Base-by-base conservation (phyloP, 2,113 vertebrate species). In the Pyrgilauda ruficollis region DNA sequence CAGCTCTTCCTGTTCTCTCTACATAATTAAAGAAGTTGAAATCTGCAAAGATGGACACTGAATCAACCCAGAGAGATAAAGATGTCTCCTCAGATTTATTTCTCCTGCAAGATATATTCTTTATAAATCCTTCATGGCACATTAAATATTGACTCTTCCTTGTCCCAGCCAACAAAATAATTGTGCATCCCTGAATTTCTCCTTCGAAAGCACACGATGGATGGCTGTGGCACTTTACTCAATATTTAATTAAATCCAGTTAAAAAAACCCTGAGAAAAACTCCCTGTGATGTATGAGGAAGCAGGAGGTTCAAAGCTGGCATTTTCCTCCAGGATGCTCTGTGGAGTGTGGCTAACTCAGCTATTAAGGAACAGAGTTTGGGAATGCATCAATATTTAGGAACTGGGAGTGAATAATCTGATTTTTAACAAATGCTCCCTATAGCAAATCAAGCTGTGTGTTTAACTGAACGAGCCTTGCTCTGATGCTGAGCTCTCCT, bases 121-220 rank as follows among this genome's bases (percentile, higher is more conserved):
- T 91, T 94, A 91, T 94, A 94, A 95, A 94, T 95, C 94, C 91
- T 94, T 95, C 94, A 89, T 88, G 81, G 83, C 85, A 49, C 85
- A 92, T 97, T 96, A 97, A 97, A 97, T 95, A 96, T 94, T 94
- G 93, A 94, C 92, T 95, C 77, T 89, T 83, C 55, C 90, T 91
- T 94, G 86, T 94, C 88, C 78, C 62, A 4, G 62, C 10, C 53
- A 92, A 44, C 69, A 84, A 95, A 97, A 95, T 89, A 89, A 87
- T 85, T 90, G 90, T 83, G 84, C 94, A 70, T 89, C 80, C 31
- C 70, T 0, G 1, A 67, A 58, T 68, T 88, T 49, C 92, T 94
- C 68, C 89, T 80, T 90, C 0, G 24, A 76, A 95, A 92, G 82
- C 77, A 15, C 46, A 28, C 79, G 22, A 80, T 86, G 75, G 69